Evolutionary conservation across 2,797 vertebrate species (phyloP), one percentile per base, ranked within the genome.

Genomic region (Dicrostonyx torquatus): DNA sequence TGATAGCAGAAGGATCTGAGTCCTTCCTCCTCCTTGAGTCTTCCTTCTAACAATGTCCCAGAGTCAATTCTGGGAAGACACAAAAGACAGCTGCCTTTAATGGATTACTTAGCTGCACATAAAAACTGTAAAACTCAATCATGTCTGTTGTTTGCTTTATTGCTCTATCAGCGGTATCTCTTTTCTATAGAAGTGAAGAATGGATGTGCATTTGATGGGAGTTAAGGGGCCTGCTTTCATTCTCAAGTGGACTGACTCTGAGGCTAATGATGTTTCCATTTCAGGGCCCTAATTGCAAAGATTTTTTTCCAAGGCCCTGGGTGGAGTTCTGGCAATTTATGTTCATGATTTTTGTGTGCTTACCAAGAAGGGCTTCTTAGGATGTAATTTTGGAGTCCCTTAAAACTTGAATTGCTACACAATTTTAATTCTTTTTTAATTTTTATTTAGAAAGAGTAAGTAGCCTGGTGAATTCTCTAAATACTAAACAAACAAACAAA

Each of bases 401-500:
- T 34, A 73, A 94, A 91, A 84, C 12, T 17, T 80, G 58, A 50
- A 87, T 43, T 5, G 77, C 5, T 91, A 87, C 64, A 37, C 89
- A 62, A 89, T 75, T 92, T 89, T 66, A 90, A 31, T 88, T 95
- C 68, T 83, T 37, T 80, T 94, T 93, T 37, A 60, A 43, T 76
- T 95, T 95, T 92, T 87, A 78, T 83, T 34, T 66, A 48, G 70
- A 68, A 93, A 84, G 7, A 84, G 40, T 45, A 64, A 76, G 94
- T 24, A 86, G 15, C 12, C 76, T 43, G 50, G 50, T 87, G 24
- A 62, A 14, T 48, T 62, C 13, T 48, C 29, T 48, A 18, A 76
- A 60, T 76, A 55, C 24, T 60, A 45, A 60, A 20, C 34, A 40
- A 43, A 22, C 13, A 53, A 53, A 83, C 6, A 62, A 66, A 66